Evolutionary conservation across 2,797 vertebrate species (phyloP), one percentile per base, ranked within the genome.

Genomic region (Tokudaia muenninki): DNA sequence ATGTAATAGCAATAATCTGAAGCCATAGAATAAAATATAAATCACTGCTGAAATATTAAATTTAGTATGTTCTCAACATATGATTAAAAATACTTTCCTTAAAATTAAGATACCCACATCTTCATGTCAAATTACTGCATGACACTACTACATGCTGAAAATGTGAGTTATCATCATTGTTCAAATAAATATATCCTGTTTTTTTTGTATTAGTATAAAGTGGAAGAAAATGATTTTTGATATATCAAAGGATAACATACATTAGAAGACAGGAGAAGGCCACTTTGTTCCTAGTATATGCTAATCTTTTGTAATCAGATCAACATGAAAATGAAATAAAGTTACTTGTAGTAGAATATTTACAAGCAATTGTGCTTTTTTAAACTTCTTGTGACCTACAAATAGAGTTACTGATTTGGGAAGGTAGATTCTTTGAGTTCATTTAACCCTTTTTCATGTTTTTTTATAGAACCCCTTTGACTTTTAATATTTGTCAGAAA

Each of bases 81-180:
- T 80, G 26, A 87, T 80, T 57, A 79, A 84, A 94, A 79, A 50
- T 52, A 91, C 75, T 84, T 92, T 91, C 9, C 90, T 50, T 75
- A 70, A 90, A 89, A 52, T 80, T 24, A 81, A 55, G 63, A 77
- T 65, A 50, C 3, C 92, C 37, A 87, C 37, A 84, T 70, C 79
- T 79, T 81, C 6, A 90, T 67, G 29, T n/a, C n/a, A 65, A 91
- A 94, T 88, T 31, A 84, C 22, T 84, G 19, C 31, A n/a, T 34
- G 22, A 55, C 3, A 88, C 29, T 81, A 95, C 61, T 41, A 29
- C 13, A 88, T 21, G 91, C 72, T 92, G 77, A 47, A 90, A 2
- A n/a, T 84, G 29, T 84, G 70, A 57, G 55, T 78, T 12, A 67
- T 50, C 3, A 63, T 77, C 9, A 79, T 65, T 92, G 10, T 11